phyloP scores from a whole-genome alignment of 1,140 invertebrate species.

The Drosophila punjabiensis region DNA sequence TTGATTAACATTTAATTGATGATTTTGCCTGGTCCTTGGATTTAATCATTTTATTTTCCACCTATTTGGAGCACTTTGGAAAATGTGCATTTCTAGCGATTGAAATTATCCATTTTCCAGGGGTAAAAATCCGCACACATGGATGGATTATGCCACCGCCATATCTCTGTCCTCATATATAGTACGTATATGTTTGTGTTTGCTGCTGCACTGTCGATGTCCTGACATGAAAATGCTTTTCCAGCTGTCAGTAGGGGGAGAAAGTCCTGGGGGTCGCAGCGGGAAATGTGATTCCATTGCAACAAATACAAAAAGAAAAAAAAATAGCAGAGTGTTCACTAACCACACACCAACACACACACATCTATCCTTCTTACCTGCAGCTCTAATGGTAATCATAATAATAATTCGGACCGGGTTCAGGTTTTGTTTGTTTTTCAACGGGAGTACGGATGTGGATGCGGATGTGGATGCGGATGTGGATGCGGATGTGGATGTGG shows the following conservation, averaged over 20 bases:
- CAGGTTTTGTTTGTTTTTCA: constrained; percentile 32
- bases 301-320: constrained; percentile 13
- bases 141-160: constrained; percentile 6
- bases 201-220: constrained; percentile 18
- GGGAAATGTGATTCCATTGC: constrained; percentile 20
- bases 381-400: constrained; percentile 45
- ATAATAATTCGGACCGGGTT: constrained; percentile 37
- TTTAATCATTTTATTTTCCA: neutral
- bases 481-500: constrained; percentile 2
- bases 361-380: constrained; percentile 1
- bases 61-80: neutral
- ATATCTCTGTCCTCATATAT: constrained; percentile 10
- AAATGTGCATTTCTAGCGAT: neutral
- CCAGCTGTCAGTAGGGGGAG: constrained; percentile 17
- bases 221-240: constrained; percentile 41
- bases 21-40: neutral
- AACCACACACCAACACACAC: constrained; percentile 6
- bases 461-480: constrained; percentile 2
- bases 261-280: neutral
- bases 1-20: neutral
- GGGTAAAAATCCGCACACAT: neutral
- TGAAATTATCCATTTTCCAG: constrained; percentile 6
- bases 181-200: constrained; percentile 1
- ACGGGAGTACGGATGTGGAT: constrained; percentile 2
- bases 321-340: constrained; percentile 25